These are phyloP conservation scores for Drosophila formosana DNA, from an alignment of 2,888 invertebrate genomes.

Conservation along the genomic window DNA sequence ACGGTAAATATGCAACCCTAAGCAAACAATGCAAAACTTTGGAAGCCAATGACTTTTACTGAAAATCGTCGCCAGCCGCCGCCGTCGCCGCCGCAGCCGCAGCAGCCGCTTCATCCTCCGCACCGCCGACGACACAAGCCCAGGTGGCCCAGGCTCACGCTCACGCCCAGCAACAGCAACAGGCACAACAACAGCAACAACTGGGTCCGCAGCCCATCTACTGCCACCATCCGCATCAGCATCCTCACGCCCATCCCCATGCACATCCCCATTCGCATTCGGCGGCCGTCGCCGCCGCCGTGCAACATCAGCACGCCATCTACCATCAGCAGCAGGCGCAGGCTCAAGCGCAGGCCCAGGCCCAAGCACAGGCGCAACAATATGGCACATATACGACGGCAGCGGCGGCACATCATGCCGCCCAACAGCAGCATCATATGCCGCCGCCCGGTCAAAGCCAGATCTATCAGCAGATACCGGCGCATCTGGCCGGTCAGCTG, in stretches of 20 bases:
- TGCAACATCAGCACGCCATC: slow-evolving; percentile 87
- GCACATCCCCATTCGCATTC: slow-evolving; percentile 84
- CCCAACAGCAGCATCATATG: slow-evolving; percentile 75
- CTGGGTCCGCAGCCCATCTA: slow-evolving; percentile 84
- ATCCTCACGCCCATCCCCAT: slow-evolving; percentile 83
- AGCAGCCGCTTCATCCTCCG: slow-evolving; percentile 42
- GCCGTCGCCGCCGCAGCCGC: slow-evolving; percentile 82
- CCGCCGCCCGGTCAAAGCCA: slow-evolving; percentile 83
- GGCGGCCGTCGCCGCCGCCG: slow-evolving; percentile 86
- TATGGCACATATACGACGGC: slow-evolving; percentile 81
- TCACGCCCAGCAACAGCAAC: slow-evolving; percentile 58
- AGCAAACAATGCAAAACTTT: slow-evolving; percentile 98
- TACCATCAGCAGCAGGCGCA: slow-evolving; percentile 82
- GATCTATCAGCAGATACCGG: slow-evolving; percentile 85
- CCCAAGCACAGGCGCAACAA: slow-evolving; percentile 80
- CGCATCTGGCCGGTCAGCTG: slow-evolving; percentile 77
- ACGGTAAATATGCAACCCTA: slow-evolving; percentile 96
- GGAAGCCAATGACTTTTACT: slow-evolving; percentile 97
- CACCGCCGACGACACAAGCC: slow-evolving; percentile 83
- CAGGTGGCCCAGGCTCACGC: slow-evolving; percentile 54
- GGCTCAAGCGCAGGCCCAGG: slow-evolving; percentile 44
- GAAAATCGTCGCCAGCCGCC: slow-evolving; percentile 89
- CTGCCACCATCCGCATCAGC: slow-evolving; percentile 85
- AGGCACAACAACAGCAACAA: slow-evolving; percentile 67
- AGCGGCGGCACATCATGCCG: slow-evolving; percentile 72